These are phyloP conservation scores for Nematolebias whitei DNA, from an alignment of 2,113 vertebrate species.

Conservation along the genomic window DNA sequence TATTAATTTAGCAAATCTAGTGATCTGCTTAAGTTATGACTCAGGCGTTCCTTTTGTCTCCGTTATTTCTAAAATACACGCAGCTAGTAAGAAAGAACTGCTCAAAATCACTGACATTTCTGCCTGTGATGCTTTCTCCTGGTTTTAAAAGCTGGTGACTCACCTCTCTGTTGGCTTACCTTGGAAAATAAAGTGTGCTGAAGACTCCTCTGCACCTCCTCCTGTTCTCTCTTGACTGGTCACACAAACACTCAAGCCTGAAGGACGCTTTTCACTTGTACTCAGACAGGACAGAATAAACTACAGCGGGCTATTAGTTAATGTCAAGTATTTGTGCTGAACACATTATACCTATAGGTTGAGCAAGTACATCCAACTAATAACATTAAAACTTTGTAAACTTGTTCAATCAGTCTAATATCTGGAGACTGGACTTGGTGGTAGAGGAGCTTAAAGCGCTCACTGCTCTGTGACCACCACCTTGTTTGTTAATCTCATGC, in stretches of 20 bases:
- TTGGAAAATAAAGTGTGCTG: slow-evolving; percentile 36
- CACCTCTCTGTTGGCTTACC: slow-evolving; percentile 45
- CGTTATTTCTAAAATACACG: slow-evolving; percentile 17
- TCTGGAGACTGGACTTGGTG: neutral
- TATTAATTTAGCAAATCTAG: slow-evolving; percentile 29
- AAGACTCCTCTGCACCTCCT: slow-evolving; percentile 24
- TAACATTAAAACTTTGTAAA: too few species aligned
- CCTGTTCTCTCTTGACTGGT: slow-evolving; percentile 33
- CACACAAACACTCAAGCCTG: slow-evolving; percentile 15
- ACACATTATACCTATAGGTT: neutral
- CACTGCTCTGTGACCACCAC: neutral
- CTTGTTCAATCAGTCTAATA: neutral
- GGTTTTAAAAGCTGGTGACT: slow-evolving; percentile 40
- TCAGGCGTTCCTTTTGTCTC: slow-evolving; percentile 7
- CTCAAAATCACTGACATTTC: slow-evolving; percentile 37
- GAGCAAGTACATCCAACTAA: neutral
- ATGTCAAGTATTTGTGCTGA: neutral
- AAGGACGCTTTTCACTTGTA: slow-evolving; percentile 23
- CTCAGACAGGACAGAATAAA: neutral
- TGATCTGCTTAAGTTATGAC: slow-evolving; percentile 2
- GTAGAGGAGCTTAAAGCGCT: neutral
- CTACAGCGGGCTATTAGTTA: slow-evolving; percentile 11
- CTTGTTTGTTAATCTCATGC: neutral
- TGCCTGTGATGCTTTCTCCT: slow-evolving; percentile 10
- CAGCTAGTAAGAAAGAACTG: neutral